phyloP scores from a whole-genome alignment of 1,140 invertebrate species.

The Spodoptera litura region DNA sequence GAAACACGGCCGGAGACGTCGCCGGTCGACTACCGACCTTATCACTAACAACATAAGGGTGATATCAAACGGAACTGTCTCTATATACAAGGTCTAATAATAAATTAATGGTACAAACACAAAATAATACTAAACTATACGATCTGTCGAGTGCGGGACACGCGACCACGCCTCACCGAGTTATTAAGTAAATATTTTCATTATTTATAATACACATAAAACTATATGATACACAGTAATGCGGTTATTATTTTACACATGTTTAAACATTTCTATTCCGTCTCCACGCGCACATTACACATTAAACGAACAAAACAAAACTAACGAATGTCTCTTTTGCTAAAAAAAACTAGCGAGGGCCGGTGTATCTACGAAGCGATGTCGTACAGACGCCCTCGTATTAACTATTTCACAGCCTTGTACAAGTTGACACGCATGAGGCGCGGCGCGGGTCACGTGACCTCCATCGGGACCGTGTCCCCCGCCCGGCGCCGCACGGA shows the following conservation, averaged over 20 bases:
- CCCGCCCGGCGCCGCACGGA: slow-evolving; percentile 42
- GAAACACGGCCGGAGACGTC: too few species aligned
- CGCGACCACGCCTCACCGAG: not conserved
- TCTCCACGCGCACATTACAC: slow-evolving; percentile 32
- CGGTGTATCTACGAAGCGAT: not conserved
- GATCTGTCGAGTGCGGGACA: not conserved
- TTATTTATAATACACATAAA: slow-evolving; percentile 66
- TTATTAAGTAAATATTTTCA: slow-evolving; percentile 39
- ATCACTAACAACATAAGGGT: not conserved
- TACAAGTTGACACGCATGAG: slow-evolving; percentile 56
- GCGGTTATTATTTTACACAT: slow-evolving; percentile 57
- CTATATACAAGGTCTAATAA: slow-evolving; percentile 10
- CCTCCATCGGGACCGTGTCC: slow-evolving; percentile 74
- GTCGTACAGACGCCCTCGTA: slow-evolving; percentile 37
- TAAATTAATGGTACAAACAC: slow-evolving; percentile 30
- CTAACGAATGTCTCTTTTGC: slow-evolving; percentile 30
- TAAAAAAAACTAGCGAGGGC: slow-evolving; percentile 26
- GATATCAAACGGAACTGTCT: not conserved
- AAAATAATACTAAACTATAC: slow-evolving; percentile 19
- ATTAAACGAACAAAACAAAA: slow-evolving; percentile 50
- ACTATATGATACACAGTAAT: slow-evolving; percentile 73
- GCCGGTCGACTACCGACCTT: not conserved
- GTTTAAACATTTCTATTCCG: slow-evolving; percentile 21
- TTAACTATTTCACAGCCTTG: slow-evolving; percentile 81
- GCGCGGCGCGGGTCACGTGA: slow-evolving; percentile 72